Evolutionary conservation across 2,888 invertebrate genomes (phyloP).

Genomic region (Napeogenes sylphis): DNA sequence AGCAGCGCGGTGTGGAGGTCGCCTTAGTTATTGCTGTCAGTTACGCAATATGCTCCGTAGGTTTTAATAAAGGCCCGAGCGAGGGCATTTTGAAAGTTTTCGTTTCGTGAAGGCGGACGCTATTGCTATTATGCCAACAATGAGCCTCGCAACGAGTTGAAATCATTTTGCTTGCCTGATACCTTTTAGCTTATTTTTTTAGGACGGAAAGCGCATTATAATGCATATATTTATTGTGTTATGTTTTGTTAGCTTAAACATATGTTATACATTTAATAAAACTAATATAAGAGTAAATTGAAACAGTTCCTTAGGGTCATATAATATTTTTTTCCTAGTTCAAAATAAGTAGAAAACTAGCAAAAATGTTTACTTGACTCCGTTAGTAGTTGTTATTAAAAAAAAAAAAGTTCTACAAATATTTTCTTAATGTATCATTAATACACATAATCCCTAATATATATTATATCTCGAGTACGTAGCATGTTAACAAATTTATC

Average conservation of each 20-base stretch:
- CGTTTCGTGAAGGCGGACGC: constrained; percentile 68
- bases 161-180: constrained; percentile 52
- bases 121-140: constrained; percentile 63
- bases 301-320: too few species aligned
- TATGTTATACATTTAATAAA: too few species aligned
- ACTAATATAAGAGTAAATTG: too few species aligned
- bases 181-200: constrained; percentile 1
- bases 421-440: too few species aligned
- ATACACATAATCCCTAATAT: too few species aligned
- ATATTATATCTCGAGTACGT: background rate
- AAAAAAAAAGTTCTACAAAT: too few species aligned
- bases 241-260: too few species aligned
- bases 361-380: too few species aligned
- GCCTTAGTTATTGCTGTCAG: constrained; percentile 74
- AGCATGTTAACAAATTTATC: background rate
- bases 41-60: constrained; percentile 68
- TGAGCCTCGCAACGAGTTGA: constrained; percentile 54
- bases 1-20: constrained; percentile 60
- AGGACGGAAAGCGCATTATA: background rate
- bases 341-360: too few species aligned
- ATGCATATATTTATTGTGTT: too few species aligned
- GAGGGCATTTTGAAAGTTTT: constrained; percentile 71
- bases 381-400: too few species aligned
- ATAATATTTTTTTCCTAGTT: too few species aligned
- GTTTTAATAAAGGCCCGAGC: constrained; percentile 72